Evolutionary conservation across 2,113 vertebrate genomes (phyloP), one percentile per base, ranked within the genome.

Genomic region (Monopterus albus): DNA sequence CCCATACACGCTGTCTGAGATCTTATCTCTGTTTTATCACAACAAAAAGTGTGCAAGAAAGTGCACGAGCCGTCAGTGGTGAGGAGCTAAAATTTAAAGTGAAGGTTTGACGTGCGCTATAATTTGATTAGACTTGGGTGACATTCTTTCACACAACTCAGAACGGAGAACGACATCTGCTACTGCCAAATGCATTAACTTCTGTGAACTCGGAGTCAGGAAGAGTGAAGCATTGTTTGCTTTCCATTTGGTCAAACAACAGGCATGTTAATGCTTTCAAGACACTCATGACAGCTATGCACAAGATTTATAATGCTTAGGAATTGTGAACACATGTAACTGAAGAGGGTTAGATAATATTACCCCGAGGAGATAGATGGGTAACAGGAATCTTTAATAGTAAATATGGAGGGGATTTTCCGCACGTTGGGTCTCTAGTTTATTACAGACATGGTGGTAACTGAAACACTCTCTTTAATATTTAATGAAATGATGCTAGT

Each of bases 61-160:
- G 61, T 78, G 71, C 70, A 83, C 13, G 8, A 65, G 35, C 21
- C 62, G 12, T 84, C 94, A 92, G 91, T 83, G 20, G 67, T 25
- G 20, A 75, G 72, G 20, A 81, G 51, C 61, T 49, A 49, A 86
- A 84, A 91, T 91, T 68, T 53, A 82, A 92, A 91, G 88, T 84
- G 91, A 93, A 88, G 86, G 83, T 83, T 89, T 91, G 91, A 92
- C 87, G 82, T 90, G 76, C 43, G 82, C 79, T 85, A 78, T 85
- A 89, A 92, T 91, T 91, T 91, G 91, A 91, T 94, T 92, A 91
- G 88, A 88, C 81, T 85, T 86, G 82, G 87, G 86, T 90, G 88
- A 90, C 88, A 83, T 85, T 91, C 82, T 87, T 83, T 87, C 82
- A 76, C 87, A 85, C 80, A 67, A 79, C 63, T 79, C 78, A 72